Conservation (phyloP, 1,140 invertebrate species). For the Acromyrmex charruanus region DNA sequence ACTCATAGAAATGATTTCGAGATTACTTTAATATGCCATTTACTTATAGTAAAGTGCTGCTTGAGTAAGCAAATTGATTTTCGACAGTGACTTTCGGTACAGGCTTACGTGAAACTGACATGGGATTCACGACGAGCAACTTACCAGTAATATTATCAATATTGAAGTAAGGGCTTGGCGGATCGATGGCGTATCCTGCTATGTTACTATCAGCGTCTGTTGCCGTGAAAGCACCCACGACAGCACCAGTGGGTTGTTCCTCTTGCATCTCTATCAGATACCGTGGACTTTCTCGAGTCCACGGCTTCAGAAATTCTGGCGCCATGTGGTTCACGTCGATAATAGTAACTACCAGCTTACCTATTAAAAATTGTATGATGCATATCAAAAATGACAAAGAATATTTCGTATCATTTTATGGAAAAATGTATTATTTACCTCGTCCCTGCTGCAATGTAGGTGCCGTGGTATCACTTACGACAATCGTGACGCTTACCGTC, state of each 20-base stretch:
- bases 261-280: slow-evolving; percentile 92
- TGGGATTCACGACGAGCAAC: slow-evolving; percentile 33
- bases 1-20: neutral
- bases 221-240: slow-evolving; percentile 93
- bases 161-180: slow-evolving; percentile 91
- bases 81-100: slow-evolving; percentile 4
- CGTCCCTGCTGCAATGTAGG: slow-evolving; percentile 92
- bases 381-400: neutral
- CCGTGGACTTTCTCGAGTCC: slow-evolving; percentile 90
- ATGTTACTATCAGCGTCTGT: slow-evolving; percentile 94
- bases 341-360: slow-evolving; percentile 94
- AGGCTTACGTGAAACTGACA: slow-evolving; percentile 37
- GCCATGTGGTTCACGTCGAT: slow-evolving; percentile 92
- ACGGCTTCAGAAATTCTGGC: slow-evolving; percentile 90
- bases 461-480: slow-evolving; percentile 93
- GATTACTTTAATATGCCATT: neutral
- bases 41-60: neutral
- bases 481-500: slow-evolving; percentile 91
- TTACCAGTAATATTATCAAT: slow-evolving; percentile 92
- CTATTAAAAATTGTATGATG: slow-evolving; percentile 81
- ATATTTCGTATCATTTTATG: slow-evolving; percentile 28
- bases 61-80: slow-evolving; percentile 45
- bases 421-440: slow-evolving; percentile 85
- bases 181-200: slow-evolving; percentile 91
- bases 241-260: slow-evolving; percentile 93